phyloP scores from a whole-genome alignment of 2,797 vertebrate species.

The Sebastiscus albofasciatus region DNA sequence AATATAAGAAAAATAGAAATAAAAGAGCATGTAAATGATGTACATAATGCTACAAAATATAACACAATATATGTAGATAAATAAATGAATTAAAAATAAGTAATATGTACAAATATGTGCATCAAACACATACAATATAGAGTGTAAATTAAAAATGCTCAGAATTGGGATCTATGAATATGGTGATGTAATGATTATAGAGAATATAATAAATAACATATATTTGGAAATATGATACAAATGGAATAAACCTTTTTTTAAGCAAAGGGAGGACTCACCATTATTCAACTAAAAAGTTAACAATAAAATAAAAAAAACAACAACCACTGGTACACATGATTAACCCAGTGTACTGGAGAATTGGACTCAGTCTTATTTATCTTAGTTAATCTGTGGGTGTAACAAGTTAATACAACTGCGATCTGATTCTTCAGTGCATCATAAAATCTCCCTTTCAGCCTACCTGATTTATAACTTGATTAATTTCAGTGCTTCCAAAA shows the following conservation, averaged over 20 bases:
- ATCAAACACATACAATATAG: too few relatives aligned
- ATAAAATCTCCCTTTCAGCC: not conserved
- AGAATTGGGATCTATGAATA: not conserved
- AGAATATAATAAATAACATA: not conserved
- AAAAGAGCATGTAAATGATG: too few relatives aligned
- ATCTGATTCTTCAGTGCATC: not conserved
- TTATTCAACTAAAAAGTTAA: not conserved
- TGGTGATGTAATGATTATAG: not conserved
- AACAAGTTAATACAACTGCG: not conserved
- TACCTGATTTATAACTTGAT: not conserved
- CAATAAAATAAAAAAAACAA: not conserved
- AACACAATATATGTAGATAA: too few relatives aligned
- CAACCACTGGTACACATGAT: not conserved
- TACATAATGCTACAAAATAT: too few relatives aligned
- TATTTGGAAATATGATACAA: not conserved
- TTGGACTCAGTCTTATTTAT: not conserved
- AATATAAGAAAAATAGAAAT: too few relatives aligned
- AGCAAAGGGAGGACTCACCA: not conserved
- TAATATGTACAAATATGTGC: too few relatives aligned
- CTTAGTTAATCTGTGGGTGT: not conserved
- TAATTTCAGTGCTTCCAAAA: not conserved
- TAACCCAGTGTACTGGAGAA: not conserved
- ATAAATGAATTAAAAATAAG: too few relatives aligned
- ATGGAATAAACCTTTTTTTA: not conserved
- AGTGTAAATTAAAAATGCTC: too few relatives aligned